Evolutionary conservation across 2,888 invertebrate species (phyloP), one percentile per base, ranked within the genome.

Genomic region (Limenitis camilla): DNA sequence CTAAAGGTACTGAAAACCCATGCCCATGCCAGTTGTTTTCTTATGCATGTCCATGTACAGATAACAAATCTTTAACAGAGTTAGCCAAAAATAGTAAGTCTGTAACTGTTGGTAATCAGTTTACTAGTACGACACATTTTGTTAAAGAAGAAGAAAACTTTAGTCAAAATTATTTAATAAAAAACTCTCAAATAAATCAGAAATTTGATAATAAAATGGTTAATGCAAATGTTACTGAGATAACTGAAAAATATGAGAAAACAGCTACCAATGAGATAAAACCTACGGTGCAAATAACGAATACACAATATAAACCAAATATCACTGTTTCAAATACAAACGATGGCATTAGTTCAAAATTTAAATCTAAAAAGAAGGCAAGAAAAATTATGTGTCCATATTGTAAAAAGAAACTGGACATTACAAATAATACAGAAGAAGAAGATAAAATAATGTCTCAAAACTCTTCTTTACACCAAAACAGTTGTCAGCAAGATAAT

Each of bases 1-100:
- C 67, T 1, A 74, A 74, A 49, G 70, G 68, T 8, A 70, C 59
- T 5, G 76, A 78, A 60, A 69, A 80, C 52, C 80, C 80, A 5
- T 83, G 81, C 55, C 80, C 81, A 0, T 81, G 82, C 61, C 79
- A 82, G 64, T 62, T 83, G 53, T 82, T 82, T 67, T 79, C 81
- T 5, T 81, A 80, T 52, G 71, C 74, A 9, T 81, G 81, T 56
- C 76, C 80, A 36, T 84, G 82, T 58, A 69, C 69, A 2, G 70
- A 62, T 48, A 55, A 62, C 52, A 63, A 63, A 19, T 63, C 63
- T 7, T 48, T 60, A 8, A 63, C 64, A 32, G 53, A 62, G 49
- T 36, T 63, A 28, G 61, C 62, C 7, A 63, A 59, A 48, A 62
- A 58, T 52, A 59, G 57, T 45, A 64, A 62, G 51, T 55, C 53